Evolutionary conservation across 1,140 invertebrate genomes (phyloP).

Genomic region (Dendrolimus kikuchii): DNA sequence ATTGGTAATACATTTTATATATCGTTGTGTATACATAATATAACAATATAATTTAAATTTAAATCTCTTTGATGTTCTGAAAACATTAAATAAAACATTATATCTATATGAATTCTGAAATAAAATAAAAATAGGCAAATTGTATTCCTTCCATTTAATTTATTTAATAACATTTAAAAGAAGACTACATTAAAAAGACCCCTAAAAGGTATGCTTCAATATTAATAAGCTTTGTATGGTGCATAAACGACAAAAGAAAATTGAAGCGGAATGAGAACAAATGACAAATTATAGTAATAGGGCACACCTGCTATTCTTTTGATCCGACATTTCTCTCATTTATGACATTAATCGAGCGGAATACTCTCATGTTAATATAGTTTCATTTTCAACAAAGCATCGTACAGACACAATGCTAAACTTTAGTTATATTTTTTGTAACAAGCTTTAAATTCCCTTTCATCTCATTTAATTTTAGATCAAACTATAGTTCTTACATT

Average conservation of each 20-base stretch:
- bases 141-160: too few species aligned
- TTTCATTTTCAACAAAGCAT: slow-evolving; percentile 57
- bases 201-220: slow-evolving; percentile 10
- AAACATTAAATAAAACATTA: too few species aligned
- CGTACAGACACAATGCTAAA: slow-evolving; percentile 49
- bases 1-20: too few species aligned
- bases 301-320: slow-evolving; percentile 70
- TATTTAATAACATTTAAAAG: too few species aligned
- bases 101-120: too few species aligned
- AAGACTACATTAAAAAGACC: too few species aligned
- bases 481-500: slow-evolving; percentile 64
- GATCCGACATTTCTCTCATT: slow-evolving; percentile 70
- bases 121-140: too few species aligned
- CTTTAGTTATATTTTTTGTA: slow-evolving; percentile 67
- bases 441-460: slow-evolving; percentile 58
- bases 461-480: slow-evolving; percentile 67
- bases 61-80: too few species aligned
- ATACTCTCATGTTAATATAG: slow-evolving; percentile 56
- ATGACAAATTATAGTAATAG: slow-evolving; percentile 69
- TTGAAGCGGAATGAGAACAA: slow-evolving; percentile 45
- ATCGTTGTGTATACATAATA: too few species aligned
- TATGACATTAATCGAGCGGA: slow-evolving; percentile 68
- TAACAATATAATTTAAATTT: too few species aligned
- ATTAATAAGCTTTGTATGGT: slow-evolving; percentile 32
- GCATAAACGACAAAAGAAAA: slow-evolving; percentile 42